These are phyloP conservation scores for Oxycera nigricornis DNA, from an alignment of 2,888 invertebrate species.

Conservation along the genomic window DNA sequence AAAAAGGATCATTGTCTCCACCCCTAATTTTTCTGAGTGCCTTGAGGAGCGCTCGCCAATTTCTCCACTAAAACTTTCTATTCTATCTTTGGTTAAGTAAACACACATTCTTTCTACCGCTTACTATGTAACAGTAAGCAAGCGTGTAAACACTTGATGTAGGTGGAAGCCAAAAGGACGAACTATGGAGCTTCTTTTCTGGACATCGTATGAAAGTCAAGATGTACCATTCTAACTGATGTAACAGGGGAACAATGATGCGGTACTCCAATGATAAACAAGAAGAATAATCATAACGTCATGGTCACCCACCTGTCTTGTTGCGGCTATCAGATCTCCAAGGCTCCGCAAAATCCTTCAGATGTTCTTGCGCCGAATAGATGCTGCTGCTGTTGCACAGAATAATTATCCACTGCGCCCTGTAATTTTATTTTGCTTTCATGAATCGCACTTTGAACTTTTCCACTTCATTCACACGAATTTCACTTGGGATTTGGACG, in stretches of 20 bases:
- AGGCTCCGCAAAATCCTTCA: slow-evolving; percentile 4
- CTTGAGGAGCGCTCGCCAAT: too few relatives aligned
- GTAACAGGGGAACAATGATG: not conserved
- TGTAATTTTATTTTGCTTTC: not conserved
- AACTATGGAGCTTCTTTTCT: not conserved
- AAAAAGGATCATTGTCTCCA: too few relatives aligned
- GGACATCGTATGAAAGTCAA: not conserved
- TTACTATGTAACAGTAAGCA: not conserved
- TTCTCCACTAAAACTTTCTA: too few relatives aligned
- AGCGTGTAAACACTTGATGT: not conserved
- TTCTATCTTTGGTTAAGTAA: too few relatives aligned
- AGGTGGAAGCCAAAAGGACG: not conserved
- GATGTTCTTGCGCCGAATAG: not conserved
- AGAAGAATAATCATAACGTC: not conserved
- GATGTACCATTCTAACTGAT: not conserved
- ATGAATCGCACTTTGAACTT: not conserved
- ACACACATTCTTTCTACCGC: not conserved
- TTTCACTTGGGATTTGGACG: not conserved
- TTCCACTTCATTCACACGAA: not conserved
- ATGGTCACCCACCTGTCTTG: slow-evolving; percentile 1
- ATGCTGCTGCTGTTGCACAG: not conserved
- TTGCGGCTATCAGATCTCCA: not conserved
- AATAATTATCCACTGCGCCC: not conserved
- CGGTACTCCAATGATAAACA: not conserved
- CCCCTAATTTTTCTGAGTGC: too few relatives aligned